Evolutionary conservation across 2,113 vertebrate genomes (phyloP), one percentile per base, ranked within the genome.

Genomic region (Ovibos moschatus): DNA sequence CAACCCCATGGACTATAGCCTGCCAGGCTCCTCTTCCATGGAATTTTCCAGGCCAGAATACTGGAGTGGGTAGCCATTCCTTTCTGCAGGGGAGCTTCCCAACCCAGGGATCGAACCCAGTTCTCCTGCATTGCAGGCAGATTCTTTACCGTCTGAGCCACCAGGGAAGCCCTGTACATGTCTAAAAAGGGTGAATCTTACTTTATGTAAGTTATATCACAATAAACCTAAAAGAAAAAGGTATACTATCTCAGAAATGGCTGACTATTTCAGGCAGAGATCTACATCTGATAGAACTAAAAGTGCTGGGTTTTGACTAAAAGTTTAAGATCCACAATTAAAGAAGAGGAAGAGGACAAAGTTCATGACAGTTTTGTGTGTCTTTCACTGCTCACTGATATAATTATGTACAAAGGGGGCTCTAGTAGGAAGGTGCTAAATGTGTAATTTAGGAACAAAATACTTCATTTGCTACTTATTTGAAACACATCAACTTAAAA

Each of bases 401-500:
- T 13, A 74, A 71, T 1, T 93, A 36, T 92, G 21, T 82, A 93
- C 28, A 79, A 79, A 67, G 33, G 55, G 7, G 43, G 30, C 51
- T 95, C 64, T 25, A 36, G 10, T 47, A 89, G 47, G 9, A 88
- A 60, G 15, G 43, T 28, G 55, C 86, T 60, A 97, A 91, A 83
- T 36, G 47, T 7, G 5, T 60, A 87, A 94, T 89, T 82, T 83
- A 91, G 82, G 64, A 97, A 57, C 60, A 76, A 97, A 96, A 82
- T 83, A 89, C 2, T 1, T 51, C 36, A 92, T 64, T 43, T 78
- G 50, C 51, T 92, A 76, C 85, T 53, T 95, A 92, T 87, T 96
- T 87, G 81, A 97, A 94, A 96, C 33, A 95, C 55, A 76, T 45
- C 53, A 79, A 94, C 33, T 95, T 36, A 95, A 96, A 47, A 89